These are phyloP conservation scores for Spongia lamella DNA, from an alignment of 37 sponge, comb jelly and placozoan species.

Conservation along the genomic window DNA sequence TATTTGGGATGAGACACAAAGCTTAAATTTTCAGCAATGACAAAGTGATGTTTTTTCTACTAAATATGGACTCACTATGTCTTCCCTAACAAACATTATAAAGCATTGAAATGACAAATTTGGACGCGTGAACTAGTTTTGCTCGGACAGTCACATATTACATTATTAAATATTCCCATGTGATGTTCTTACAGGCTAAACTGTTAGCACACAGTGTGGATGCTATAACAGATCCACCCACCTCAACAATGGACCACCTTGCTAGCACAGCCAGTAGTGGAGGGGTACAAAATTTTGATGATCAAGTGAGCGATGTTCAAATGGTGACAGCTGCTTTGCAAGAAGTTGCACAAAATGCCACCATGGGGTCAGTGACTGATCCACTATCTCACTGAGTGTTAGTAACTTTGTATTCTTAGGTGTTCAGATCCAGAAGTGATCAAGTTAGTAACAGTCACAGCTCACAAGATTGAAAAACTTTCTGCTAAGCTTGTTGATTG, in stretches of 20 bases:
- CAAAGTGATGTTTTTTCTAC: too few species aligned
- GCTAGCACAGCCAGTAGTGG: conserved; percentile 51
- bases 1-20: too few species aligned
- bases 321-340: conserved; percentile 37
- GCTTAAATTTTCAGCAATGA: too few species aligned
- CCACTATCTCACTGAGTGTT: not conserved
- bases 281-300: conserved; percentile 38
- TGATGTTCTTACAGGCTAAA: conserved; percentile 35
- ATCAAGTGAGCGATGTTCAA: conserved; percentile 47
- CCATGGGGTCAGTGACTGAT: conserved; percentile 50
- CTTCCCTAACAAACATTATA: too few species aligned
- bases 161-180: too few species aligned
- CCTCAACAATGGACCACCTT: conserved; percentile 62
- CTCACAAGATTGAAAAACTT: conserved; percentile 35
- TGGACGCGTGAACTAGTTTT: too few species aligned
- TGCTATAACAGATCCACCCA: conserved; percentile 47
- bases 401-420: conserved; percentile 16
- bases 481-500: conserved; percentile 46
- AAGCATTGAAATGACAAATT: too few species aligned
- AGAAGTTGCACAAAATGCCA: conserved; percentile 38
- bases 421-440: conserved; percentile 47
- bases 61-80: too few species aligned
- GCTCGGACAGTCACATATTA: too few species aligned
- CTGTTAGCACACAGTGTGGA: conserved; percentile 63
- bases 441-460: conserved; percentile 35